A percentile compares a stretch with the other conserved stretches of the same genome.
Conservation (phyloP, 64 coral and sea anemone genomes). For the Stylophora pistillata region DNA sequence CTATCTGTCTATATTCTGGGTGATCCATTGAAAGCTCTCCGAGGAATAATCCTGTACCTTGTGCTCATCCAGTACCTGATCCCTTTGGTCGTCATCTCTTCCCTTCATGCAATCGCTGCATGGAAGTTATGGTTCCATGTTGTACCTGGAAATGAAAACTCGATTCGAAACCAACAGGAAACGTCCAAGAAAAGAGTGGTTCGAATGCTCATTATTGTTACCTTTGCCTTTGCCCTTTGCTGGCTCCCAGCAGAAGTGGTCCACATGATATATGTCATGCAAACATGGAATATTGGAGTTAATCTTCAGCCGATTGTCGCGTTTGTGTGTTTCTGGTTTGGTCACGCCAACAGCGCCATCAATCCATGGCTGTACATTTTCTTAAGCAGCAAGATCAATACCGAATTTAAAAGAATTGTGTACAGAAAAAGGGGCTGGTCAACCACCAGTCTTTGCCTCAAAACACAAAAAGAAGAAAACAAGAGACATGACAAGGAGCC, state of each 20-base stretch:
- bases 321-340: slow-evolving; percentile 7
- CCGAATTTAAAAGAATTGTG: not conserved
- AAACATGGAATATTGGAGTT: no score
- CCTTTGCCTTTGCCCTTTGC: slow-evolving; percentile 42
- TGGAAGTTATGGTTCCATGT: no score
- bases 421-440: not conserved
- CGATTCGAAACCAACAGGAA: slow-evolving; percentile 34
- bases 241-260: slow-evolving; percentile 50
- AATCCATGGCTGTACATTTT: slow-evolving; percentile 55
- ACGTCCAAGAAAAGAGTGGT: slow-evolving; percentile 45
- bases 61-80: slow-evolving; percentile 19
- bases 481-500: no score
- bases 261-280: slow-evolving; percentile 21
- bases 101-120: slow-evolving; percentile 31
- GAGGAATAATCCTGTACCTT: slow-evolving; percentile 14
- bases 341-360: slow-evolving; percentile 40
- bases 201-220: slow-evolving; percentile 59
- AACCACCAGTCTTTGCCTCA: not conserved
- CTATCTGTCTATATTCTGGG: not conserved
- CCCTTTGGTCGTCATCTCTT: slow-evolving; percentile 1
- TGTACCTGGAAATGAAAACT: slow-evolving; percentile 30
- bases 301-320: no score
- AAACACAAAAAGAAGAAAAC: not conserved
- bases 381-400: not conserved
- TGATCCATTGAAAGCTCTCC: not conserved